Base-by-base conservation (phyloP, 2,113 vertebrate species). In the Tetraodon nigroviridis region DNA sequence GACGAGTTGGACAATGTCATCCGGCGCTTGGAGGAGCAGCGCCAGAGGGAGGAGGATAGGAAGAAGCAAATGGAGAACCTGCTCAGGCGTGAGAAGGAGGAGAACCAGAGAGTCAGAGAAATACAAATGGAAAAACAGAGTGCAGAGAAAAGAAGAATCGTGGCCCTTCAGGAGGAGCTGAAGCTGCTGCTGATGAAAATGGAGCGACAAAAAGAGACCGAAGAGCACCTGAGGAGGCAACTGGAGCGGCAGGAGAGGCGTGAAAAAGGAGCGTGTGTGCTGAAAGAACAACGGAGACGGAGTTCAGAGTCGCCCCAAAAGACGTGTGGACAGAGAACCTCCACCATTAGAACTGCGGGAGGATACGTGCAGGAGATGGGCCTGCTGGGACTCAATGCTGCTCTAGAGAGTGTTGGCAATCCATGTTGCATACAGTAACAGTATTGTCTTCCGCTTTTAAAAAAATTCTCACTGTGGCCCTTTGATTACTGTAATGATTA, bases 281-380 rank as follows among this genome's bases (percentile, higher is more conserved):
- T 69, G 51, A 69, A 53, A 42, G 67, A 44, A 11, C 60, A 65
- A 19, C 60, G 63, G 5, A 32, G n/a, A 10, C 64, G 53, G 29
- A 29, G 22, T 32, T 46, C 37, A 2, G 54, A 64, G 54, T 17
- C 10, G 13, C 19, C 22, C 42, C n/a, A 41, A 2, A 3, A 49
- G 29, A 54, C 18, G 22, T 6, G 27, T 49, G 22, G 48, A 57
- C 37, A 69, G 24, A 61, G 7, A 21, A 20, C 45, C 8, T 44
- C 62, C 46, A 53, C 15, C 3, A 6, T 58, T 47, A 41, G 29
- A 5, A 37, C 40, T 54, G 65, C 78, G 51, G 48, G 44, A 0
- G 83, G 80, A 48, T 85, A 75, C 14, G 42, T 46, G 13, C 77
- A 82, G 7, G 82, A 82, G 51, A 88, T 81, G 79, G 76, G 80